Base-by-base conservation (phyloP, 2,888 invertebrate species). In the Lochmaea crataegi region DNA sequence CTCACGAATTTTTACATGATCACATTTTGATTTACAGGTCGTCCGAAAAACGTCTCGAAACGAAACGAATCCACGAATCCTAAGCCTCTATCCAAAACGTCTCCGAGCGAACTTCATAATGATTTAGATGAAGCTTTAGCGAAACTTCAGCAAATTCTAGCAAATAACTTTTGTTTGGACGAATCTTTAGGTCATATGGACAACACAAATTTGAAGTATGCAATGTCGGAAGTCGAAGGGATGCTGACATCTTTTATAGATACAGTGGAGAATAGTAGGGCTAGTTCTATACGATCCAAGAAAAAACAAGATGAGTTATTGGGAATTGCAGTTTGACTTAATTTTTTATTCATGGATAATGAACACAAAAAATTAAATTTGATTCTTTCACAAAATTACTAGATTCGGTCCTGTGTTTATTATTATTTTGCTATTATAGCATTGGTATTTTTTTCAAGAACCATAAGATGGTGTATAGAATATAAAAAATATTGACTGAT, bases 221-320 rank as follows among this genome's bases (percentile, higher is more conserved):
- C 92, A 0, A 92, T 92, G 0, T 91, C 89, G 41, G 92, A 93
- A 84, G 92, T 93, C 88, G 93, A 93, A 83, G 92, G 91, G 9
- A 87, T 93, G 74, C 86, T 93, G 16, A 91, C 92, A 0, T 90
- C 91, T 0, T 86, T 93, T 41, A 92, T 93, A 66, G 89, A 92
- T 63, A 92, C 91, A 38, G 92, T 92, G 32, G 92, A 93, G 81
- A 88, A 88, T 65, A 86, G 90, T 4, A 88, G 89, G 7, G 88
- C 89, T 0, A 83, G 76, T 77, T 83, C 84, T 3, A 79, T 78
- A 48, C 77, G 79, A 68, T 78, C 77, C 9, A 70, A 71, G 56
- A 65, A 67, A 22, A 68, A 69, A 56, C 74, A 66, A 45, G 72
- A 65, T 14, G 72, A 74, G 45, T 12, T n/a, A n/a, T n/a, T 38